Conservation (phyloP, 2,113 vertebrate genomes). For the Tachycineta bicolor region DNA sequence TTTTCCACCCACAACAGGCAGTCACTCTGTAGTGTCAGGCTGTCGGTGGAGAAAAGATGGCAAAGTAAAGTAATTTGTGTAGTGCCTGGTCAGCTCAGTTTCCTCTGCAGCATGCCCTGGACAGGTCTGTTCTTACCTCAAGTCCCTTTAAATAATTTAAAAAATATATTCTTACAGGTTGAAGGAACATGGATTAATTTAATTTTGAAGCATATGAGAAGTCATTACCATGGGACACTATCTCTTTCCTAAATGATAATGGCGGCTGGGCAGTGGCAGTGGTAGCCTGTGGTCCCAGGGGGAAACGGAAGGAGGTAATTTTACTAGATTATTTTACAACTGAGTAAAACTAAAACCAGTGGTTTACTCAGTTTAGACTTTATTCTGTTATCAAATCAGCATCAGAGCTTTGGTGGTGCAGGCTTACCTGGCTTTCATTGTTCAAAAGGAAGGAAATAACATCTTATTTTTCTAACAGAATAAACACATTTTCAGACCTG, state of each 20-base stretch:
- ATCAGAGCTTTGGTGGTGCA: background rate
- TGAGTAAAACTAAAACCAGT: background rate
- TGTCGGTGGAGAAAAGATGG: background rate
- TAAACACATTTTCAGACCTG: background rate
- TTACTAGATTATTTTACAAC: background rate
- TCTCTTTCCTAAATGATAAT: background rate
- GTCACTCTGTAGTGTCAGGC: background rate
- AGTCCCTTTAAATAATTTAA: background rate
- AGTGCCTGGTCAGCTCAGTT: background rate
- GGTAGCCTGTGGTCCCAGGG: background rate
- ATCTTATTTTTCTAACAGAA: background rate
- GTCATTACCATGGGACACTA: background rate
- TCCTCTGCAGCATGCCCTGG: background rate
- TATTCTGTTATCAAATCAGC: background rate
- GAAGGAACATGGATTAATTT: background rate
- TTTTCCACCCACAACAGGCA: background rate
- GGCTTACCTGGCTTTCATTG: background rate
- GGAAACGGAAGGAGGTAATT: background rate
- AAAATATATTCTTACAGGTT: background rate
- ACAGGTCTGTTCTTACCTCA: background rate
- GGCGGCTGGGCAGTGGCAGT: background rate
- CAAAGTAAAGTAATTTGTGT: background rate
- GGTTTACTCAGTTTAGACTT: background rate
- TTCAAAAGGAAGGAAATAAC: background rate
- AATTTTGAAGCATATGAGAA: background rate